Evolutionary conservation across 1,140 invertebrate species (phyloP), one percentile per base, ranked within the genome.

Genomic region (Ceratina australensis): DNA sequence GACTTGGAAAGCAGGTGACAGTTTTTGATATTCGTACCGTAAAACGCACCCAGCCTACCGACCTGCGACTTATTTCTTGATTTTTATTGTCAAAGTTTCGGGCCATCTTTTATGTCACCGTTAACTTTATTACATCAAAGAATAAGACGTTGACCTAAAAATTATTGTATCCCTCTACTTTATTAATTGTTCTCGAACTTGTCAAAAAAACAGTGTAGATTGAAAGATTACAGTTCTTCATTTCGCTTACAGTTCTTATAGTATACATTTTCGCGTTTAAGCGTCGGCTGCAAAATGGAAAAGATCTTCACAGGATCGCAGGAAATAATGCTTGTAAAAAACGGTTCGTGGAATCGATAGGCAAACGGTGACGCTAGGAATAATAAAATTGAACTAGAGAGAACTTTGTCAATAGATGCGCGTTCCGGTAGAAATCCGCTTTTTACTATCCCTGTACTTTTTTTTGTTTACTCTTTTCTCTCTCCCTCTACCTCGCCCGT

Each of bases 371-470:
- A 72, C 57, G 24, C 8, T 15, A 33, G 56, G 28, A 26, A 63
- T 50, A 52, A 72, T 63, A 72, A 63, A 72, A 63, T 63, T n/a
- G n/a, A 10, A 72, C 18, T 20, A 24, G 42, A 50, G 28, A 73
- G 54, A 13, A n/a, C 24, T 24, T 12, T 33, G 26, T 49, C 57
- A 24, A 75, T 68, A 22, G 54, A 75, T 49, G 52, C 42, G 54
- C 16, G 33, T 24, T 28, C 22, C 68, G 59, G 10, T 67, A 49
- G 24, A 60, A 20, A n/a, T 24, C 24, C 54, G 16, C 42, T 56
- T 72, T 54, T 77, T 42, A 42, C 33, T 42, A 28, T 16, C 42
- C 24, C 0, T 12, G 18, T 10, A 28, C 20, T 18, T 20, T 52
- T 52, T 56, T 56, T 42, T 56, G 28, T 73, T 64, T 50, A n/a